Evolutionary conservation across 2,113 vertebrate species (phyloP).

Genomic region (Oxyruncus cristatus): DNA sequence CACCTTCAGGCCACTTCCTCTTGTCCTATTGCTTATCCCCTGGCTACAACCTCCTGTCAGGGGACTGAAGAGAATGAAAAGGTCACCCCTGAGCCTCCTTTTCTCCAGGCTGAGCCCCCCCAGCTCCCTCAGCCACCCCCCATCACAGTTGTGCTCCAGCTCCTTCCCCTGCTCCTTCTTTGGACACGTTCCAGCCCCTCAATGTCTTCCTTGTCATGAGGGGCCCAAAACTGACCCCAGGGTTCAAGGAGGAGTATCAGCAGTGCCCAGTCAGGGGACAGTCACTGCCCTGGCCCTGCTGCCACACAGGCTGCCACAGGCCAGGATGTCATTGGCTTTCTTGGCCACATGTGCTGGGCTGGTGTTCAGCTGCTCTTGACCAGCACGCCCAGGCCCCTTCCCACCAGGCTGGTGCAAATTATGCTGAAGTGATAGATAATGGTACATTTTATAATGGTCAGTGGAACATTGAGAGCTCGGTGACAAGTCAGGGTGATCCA

Average conservation of each 20-base stretch:
- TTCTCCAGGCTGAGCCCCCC: background rate
- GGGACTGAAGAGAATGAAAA: background rate
- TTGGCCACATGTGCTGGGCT: background rate
- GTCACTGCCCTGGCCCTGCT: background rate
- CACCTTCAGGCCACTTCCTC: background rate
- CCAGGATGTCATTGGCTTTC: background rate
- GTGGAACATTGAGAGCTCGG: accelerated
- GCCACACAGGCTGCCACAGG: background rate
- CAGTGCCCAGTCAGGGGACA: accelerated
- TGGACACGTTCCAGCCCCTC: background rate
- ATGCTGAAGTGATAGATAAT: too few species aligned
- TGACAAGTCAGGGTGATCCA: background rate
- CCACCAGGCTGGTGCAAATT: background rate
- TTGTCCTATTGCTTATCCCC: background rate
- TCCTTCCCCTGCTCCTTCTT: background rate
- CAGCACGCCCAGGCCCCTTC: background rate
- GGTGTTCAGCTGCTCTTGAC: background rate
- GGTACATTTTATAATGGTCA: background rate
- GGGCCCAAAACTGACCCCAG: background rate
- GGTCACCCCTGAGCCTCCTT: background rate
- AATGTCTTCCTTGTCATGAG: background rate
- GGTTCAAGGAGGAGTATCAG: background rate
- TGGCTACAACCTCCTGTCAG: background rate
- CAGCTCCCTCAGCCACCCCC: background rate
- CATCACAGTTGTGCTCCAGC: too few species aligned